Percentiles rank a stretch among this genome's conserved stretches.
Conservation (phyloP, 2,888 invertebrate species). For the Brenthis daphne region DNA sequence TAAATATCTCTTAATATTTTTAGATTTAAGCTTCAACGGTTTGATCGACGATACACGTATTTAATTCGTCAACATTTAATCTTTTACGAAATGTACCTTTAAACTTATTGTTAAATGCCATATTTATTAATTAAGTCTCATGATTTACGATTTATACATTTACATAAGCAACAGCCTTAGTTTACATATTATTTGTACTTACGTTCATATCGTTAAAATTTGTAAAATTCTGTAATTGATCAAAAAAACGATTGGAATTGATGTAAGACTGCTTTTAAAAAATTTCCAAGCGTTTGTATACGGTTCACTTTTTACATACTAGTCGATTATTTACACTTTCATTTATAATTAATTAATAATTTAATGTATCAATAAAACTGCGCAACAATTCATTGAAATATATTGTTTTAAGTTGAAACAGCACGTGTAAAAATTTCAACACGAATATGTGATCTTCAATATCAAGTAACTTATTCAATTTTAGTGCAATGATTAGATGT, state of each 20-base stretch:
- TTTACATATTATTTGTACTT: conserved; percentile 57
- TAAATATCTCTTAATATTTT: conserved; percentile 76
- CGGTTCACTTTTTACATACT: conserved; percentile 49
- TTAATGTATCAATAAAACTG: conserved; percentile 5
- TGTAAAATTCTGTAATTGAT: conserved; percentile 38
- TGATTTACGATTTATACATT: conserved; percentile 61
- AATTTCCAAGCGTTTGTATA: conserved; percentile 55
- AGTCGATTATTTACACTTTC: conserved; percentile 45
- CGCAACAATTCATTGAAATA: conserved; percentile 23
- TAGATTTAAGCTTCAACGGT: conserved; percentile 64
- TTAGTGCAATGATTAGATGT: conserved; percentile 82
- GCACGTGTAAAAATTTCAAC: conserved; percentile 32
- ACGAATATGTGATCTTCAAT: conserved; percentile 66
- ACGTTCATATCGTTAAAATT: conserved; percentile 60
- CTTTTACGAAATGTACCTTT: conserved; percentile 78
- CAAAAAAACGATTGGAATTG: conserved; percentile 71
- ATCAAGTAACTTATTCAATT: conserved; percentile 78
- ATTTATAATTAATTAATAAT: conserved; percentile 12
- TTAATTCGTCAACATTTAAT: conserved; percentile 77
- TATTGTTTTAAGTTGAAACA: conserved; percentile 36
- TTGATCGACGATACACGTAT: conserved; percentile 75
- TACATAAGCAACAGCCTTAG: conserved; percentile 42
- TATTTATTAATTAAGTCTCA: conserved; percentile 79
- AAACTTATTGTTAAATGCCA: conserved; percentile 78
- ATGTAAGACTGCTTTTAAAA: conserved; percentile 75